Evolutionary conservation across 1,140 invertebrate genomes (phyloP), one percentile per base, ranked within the genome.

Genomic region (Aphelenchoides besseyi): DNA sequence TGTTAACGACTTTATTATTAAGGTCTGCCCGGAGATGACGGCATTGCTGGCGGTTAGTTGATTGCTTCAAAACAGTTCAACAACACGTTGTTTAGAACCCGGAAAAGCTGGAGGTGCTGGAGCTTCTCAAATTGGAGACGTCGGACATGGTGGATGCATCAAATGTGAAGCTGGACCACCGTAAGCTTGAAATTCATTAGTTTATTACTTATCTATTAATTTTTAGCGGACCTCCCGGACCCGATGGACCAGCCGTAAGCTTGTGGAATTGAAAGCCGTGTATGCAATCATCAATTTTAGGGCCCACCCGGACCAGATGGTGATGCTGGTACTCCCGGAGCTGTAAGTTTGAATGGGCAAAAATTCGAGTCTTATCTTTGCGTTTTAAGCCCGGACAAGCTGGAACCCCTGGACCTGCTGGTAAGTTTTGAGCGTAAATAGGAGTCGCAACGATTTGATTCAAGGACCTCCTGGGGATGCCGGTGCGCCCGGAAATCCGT

Each of bases 131-230:
- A 53, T 66, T 33, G 63, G 63, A 2, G 8, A 66, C 32, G 30
- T 66, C 36, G 63, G 8, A 29, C 30, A 66, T 16, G 63, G 63
- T n/a, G 63, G 63, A 2, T 66, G 63, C 63, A 36, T 66, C 63
- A 33, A 33, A 53, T 66, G 63, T 33, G 32, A 33, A 26, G 63
- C 63, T 35, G 63, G 63, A 37, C 63, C 63, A 33, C 5, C 55
- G 55, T 28, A 29, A 59, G 55, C 12, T 16, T 28, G 5, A 59
- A 33, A 59, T 28, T 59, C 5, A 8, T 59, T 59, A 8, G 41
- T 16, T 12, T 33, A 59, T 23, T 8, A 29, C 23, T 5, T 59
- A 59, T 8, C 5, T 5, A 59, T 59, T 33, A 41, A 41, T 59
- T 59, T 48, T 48, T 48, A 23, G 12, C 12, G 41, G 41, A 48